These are phyloP conservation scores for Pteronura brasiliensis DNA, from an alignment of 2,113 vertebrate genomes.

Conservation along the genomic window DNA sequence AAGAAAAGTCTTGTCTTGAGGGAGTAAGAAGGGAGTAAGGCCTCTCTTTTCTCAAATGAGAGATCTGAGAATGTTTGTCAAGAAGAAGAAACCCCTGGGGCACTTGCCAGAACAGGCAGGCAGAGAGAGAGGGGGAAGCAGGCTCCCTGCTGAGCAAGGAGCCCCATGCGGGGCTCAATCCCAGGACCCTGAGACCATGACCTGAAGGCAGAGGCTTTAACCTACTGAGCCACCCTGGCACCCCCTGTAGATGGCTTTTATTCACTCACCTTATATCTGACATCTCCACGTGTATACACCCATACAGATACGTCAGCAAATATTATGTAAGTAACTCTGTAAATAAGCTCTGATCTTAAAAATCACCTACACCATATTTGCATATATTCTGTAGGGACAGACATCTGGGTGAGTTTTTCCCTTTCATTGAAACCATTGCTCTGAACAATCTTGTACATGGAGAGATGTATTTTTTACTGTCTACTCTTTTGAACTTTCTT, in stretches of 20 bases:
- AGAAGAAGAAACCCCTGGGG: neutral
- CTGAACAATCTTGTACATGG: neutral
- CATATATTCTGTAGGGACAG: neutral
- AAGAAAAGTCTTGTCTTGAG: neutral
- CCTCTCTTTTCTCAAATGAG: neutral
- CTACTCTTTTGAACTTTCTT: neutral
- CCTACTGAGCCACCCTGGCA: too few relatives aligned
- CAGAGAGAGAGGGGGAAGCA: too few relatives aligned
- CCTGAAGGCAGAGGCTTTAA: too few relatives aligned
- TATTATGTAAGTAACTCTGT: neutral
- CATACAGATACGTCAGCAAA: neutral
- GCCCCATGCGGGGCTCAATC: too few relatives aligned
- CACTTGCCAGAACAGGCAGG: too few relatives aligned
- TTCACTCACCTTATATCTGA: neutral
- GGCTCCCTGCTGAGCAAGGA: too few relatives aligned
- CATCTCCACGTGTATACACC: neutral
- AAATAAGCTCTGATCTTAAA: neutral
- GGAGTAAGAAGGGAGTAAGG: neutral
- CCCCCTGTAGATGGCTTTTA: neutral
- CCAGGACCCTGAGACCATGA: too few relatives aligned
- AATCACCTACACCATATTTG: neutral
- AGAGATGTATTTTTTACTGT: neutral
- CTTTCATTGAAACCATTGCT: neutral
- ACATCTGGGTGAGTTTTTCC: neutral
- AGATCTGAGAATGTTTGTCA: neutral